phyloP scores from a whole-genome alignment of 1,140 invertebrate genomes.

The Mycetomoellerius zeteki region DNA sequence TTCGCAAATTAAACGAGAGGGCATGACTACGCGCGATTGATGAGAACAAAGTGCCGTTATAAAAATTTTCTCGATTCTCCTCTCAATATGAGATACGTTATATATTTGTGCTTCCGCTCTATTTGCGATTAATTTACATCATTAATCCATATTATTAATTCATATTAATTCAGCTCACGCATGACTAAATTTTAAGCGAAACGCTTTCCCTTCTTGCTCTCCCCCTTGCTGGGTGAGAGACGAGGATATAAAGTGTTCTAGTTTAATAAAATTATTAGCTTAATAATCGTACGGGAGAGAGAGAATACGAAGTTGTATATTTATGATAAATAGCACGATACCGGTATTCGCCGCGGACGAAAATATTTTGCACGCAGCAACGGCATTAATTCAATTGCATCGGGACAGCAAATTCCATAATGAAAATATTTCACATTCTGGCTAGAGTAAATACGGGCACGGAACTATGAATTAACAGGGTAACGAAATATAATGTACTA shows the following conservation, averaged over 20 bases:
- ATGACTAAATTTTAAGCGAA: not conserved
- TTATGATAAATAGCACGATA: not conserved
- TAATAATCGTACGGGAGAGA: not conserved
- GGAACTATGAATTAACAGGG: constrained; percentile 8
- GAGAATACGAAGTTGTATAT: not conserved
- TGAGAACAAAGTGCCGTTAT: not conserved
- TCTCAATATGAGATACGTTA: not conserved
- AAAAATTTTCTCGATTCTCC: not conserved
- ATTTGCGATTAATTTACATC: constrained; percentile 14
- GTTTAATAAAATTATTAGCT: not conserved
- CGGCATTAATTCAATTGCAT: constrained; percentile 36
- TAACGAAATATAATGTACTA: constrained; percentile 31
- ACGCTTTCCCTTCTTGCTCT: not conserved
- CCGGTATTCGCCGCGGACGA: not conserved
- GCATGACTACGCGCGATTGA: not conserved
- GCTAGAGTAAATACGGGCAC: constrained; percentile 14
- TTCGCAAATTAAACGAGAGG: not conserved
- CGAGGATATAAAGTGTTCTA: not conserved
- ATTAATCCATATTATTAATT: not conserved
- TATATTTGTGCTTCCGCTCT: not conserved
- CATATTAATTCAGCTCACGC: not conserved
- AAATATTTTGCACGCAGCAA: constrained; percentile 17
- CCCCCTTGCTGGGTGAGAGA: not conserved
- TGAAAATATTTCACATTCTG: constrained; percentile 11
- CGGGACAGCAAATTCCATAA: constrained; percentile 14